Percentiles rank a stretch among this genome's conserved stretches.
phyloP scores from a whole-genome alignment of 2,797 vertebrate species.

The Diplodus puntazzo region DNA sequence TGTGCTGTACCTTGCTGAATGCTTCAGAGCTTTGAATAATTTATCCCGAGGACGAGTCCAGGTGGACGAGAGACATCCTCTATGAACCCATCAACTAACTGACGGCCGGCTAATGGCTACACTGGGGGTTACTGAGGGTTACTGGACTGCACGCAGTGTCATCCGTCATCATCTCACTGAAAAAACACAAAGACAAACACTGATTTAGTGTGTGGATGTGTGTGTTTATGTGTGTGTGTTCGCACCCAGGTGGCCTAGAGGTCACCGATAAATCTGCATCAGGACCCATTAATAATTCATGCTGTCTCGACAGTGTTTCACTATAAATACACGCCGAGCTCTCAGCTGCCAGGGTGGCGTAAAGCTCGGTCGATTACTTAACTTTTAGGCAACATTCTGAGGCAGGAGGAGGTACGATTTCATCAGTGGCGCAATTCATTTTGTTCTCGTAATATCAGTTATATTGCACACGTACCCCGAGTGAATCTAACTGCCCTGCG shows the following conservation, averaged over 20 bases:
- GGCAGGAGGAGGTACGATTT: constrained; percentile 47
- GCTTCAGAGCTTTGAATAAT: constrained; percentile 67
- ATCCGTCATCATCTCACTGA: constrained; percentile 40
- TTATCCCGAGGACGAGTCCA: constrained; percentile 66
- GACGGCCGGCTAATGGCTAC: constrained; percentile 44
- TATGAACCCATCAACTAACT: constrained; percentile 40
- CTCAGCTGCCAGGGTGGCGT: constrained; percentile 60
- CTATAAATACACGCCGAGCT: constrained; percentile 79
- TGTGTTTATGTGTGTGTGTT: constrained; percentile 51
- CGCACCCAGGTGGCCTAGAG: constrained; percentile 77
- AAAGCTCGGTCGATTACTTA: constrained; percentile 75
- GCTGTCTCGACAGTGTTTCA: constrained; percentile 73
- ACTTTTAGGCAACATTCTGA: constrained; percentile 61
- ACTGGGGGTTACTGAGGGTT: constrained; percentile 45
- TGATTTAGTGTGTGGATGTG: constrained; percentile 54
- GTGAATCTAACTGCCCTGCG: constrained; percentile 17
- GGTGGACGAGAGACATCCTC: constrained; percentile 40
- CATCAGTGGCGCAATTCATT: constrained; percentile 48
- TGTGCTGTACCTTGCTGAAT: constrained; percentile 73
- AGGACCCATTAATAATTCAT: constrained; percentile 84
- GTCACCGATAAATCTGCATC: constrained; percentile 81
- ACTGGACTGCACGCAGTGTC: constrained; percentile 47
- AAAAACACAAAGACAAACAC: constrained; percentile 52
- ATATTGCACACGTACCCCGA: constrained; percentile 29
- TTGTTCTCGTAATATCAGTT: constrained; percentile 32